These are phyloP conservation scores for Pristionchus fissidentatus DNA, from an alignment of 2,888 invertebrate genomes.

Conservation along the genomic window DNA sequence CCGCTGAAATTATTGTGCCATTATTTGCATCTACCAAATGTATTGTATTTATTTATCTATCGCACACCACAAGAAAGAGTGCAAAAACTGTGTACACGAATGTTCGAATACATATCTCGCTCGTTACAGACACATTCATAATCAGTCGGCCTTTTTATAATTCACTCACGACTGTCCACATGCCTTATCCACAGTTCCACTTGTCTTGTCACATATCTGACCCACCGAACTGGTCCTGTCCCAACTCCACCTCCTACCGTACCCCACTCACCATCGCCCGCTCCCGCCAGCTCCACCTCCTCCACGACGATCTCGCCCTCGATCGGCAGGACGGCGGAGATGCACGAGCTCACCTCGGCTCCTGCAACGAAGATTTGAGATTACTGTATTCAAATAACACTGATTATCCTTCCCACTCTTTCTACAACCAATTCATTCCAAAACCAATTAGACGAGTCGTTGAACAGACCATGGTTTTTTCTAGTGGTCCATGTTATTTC, in stretches of 20 bases:
- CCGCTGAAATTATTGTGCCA: slow-evolving; percentile 1
- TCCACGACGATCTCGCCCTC: slow-evolving; percentile 46
- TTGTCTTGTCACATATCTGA: too few species aligned
- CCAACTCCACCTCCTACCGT: background rate
- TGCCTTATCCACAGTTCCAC: too few species aligned
- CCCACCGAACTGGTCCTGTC: background rate
- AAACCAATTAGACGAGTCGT: too few species aligned
- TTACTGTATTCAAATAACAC: background rate
- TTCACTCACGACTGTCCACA: background rate
- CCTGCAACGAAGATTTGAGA: slow-evolving; percentile 10
- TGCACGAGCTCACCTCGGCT: slow-evolving; percentile 37
- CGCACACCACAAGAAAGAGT: background rate
- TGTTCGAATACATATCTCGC: background rate
- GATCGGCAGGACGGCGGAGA: slow-evolving; percentile 26
- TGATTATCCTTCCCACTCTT: background rate
- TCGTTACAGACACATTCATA: too few species aligned
- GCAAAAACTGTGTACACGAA: background rate
- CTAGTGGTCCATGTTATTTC: too few species aligned
- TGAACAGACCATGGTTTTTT: too few species aligned
- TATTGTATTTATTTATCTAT: background rate
- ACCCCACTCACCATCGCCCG: slow-evolving; percentile 12
- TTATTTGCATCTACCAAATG: background rate
- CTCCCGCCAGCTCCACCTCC: too few species aligned
- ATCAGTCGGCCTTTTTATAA: background rate
- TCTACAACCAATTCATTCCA: background rate